A percentile compares a stretch with the other conserved stretches of the same genome.
phyloP scores from a whole-genome alignment of 2,113 vertebrate species.

The Macaca nemestrina region DNA sequence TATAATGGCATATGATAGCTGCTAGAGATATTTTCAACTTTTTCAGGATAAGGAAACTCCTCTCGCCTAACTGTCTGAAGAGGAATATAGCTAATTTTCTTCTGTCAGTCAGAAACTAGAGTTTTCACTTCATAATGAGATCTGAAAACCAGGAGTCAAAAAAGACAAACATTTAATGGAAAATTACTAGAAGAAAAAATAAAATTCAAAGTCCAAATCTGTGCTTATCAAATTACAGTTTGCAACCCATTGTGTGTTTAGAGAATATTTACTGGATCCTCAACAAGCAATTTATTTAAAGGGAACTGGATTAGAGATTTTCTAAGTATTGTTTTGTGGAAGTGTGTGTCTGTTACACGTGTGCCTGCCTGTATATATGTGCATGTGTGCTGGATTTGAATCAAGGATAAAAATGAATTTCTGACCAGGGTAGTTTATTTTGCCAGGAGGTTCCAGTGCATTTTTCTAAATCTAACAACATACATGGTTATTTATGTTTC shows the following conservation, averaged over 20 bases:
- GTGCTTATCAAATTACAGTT: not conserved
- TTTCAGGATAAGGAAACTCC: not conserved
- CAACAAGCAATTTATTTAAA: slow-evolving; percentile 6
- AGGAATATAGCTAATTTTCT: not conserved
- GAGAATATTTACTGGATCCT: not conserved
- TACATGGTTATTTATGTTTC: not conserved
- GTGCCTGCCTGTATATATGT: not conserved
- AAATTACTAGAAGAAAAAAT: slow-evolving; percentile 21
- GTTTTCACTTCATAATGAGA: slow-evolving; percentile 34
- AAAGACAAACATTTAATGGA: not conserved
- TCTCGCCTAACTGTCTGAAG: slow-evolving; percentile 24
- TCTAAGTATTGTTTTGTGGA: not conserved
- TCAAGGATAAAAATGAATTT: slow-evolving; percentile 32
- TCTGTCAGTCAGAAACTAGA: slow-evolving; percentile 18
- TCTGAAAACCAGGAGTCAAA: slow-evolving; percentile 13
- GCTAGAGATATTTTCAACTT: not conserved
- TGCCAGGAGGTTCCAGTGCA: not conserved
- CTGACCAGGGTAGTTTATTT: not conserved
- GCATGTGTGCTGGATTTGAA: not conserved
- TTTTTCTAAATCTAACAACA: slow-evolving; percentile 7
- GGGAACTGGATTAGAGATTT: not conserved
- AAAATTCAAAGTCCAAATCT: not conserved
- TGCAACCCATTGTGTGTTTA: not conserved
- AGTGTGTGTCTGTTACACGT: not conserved
- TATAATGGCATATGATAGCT: not conserved